Evolutionary conservation across 2,797 vertebrate species (phyloP), one percentile per base, ranked within the genome.

Genomic region (Scolopax bukidnonensis): DNA sequence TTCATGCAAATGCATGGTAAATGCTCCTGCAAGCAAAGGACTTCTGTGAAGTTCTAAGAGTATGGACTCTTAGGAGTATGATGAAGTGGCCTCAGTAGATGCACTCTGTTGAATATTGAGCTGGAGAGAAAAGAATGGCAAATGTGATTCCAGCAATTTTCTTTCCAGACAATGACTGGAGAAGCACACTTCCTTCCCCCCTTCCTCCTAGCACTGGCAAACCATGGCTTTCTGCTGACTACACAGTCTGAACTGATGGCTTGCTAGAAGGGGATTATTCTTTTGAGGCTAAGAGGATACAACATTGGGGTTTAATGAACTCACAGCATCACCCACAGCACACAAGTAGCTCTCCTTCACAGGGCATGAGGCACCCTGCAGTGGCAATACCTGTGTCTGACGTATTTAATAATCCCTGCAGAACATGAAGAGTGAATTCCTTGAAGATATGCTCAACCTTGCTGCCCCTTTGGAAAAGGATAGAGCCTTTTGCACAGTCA

Each of bases 281-380:
- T 75, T 89, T n/a, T 56, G 43, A 84, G 27, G 19, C 32, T 43
- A 90, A 67, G 68, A 89, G 68, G 76, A 96, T 76, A 87, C 68
- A 79, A 65, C 73, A 71, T 0, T 77, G 47, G 54, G 75, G 79
- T 93, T 94, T 95, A 95, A 67, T 10, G 14, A 32, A 86, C 36
- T 43, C 47, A 33, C 7, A 68, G 63, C 61, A 93, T 40, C 57
- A 80, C n/a, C 36, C 38, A 51, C 23, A 81, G 54, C 41, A 81
- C 40, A 90, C 81, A 97, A 86, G 60, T 9, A 45, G 56, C 33
- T 85, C 96, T 93, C 63, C 78, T 92, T 90, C 84, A 60, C 41
- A 38, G 81, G 32, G 38, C 41, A 56, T 24, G 36, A 92, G 54
- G 64, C 76, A 76, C 23, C 45, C 32, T 80, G 82, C 74, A 78